Percentiles rank a stretch among this genome's conserved stretches.
phyloP scores from a whole-genome alignment of 2,888 invertebrate genomes.

The Silvanus unidentatus region DNA sequence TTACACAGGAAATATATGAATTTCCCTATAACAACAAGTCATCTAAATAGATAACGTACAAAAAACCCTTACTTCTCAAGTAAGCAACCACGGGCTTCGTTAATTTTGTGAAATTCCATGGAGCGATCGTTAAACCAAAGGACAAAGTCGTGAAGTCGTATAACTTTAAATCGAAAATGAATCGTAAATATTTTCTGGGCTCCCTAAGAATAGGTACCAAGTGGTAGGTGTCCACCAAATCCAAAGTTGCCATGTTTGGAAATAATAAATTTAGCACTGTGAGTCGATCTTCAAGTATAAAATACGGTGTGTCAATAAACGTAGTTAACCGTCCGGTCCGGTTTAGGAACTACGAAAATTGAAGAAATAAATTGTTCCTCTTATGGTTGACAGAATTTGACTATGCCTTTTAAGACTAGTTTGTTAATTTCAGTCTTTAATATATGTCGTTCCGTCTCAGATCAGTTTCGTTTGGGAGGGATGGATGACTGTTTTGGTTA shows the following conservation, averaged over 20 bases:
- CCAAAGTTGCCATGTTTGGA: conserved; percentile 8
- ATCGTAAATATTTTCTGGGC: conserved; percentile 19
- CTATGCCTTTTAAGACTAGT: neutral
- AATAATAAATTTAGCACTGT: conserved; percentile 19
- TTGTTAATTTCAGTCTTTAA: too few species aligned
- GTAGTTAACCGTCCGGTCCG: conserved; percentile 16
- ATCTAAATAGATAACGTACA: conserved; percentile 8
- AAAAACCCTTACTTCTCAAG: neutral
- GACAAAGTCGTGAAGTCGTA: conserved; percentile 24
- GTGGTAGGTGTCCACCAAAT: conserved; percentile 14
- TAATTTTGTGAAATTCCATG: conserved; percentile 27
- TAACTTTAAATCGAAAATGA: conserved; percentile 14
- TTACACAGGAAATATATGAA: neutral
- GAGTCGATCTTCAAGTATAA: conserved; percentile 24
- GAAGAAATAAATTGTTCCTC: conserved; percentile 4
- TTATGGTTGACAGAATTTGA: neutral
- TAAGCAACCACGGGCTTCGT: neutral
- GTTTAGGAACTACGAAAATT: conserved; percentile 13
- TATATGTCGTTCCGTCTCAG: too few species aligned
- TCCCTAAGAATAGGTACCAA: conserved; percentile 17
- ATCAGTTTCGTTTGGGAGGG: too few species aligned
- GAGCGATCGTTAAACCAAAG: conserved; percentile 20
- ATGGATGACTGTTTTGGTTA: too few species aligned
- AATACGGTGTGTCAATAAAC: conserved; percentile 20
- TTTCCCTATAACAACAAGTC: conserved; percentile 6